A percentile compares a stretch with the other conserved stretches of the same genome.
These are phyloP conservation scores for Sminthurinus aureus DNA, from an alignment of 2,888 invertebrate species.

Conservation along the genomic window DNA sequence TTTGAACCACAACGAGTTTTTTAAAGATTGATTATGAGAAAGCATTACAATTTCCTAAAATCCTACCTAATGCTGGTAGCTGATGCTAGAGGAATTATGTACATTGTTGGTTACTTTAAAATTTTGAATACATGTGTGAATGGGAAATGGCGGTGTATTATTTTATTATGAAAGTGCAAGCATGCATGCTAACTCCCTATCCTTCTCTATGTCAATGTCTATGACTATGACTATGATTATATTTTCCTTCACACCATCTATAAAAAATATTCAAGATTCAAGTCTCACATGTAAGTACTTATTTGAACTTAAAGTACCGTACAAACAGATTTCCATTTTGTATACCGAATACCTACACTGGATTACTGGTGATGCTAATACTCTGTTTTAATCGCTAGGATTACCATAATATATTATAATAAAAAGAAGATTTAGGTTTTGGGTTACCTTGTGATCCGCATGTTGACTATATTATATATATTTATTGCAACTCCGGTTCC, in stretches of 20 bases:
- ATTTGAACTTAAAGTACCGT: no score
- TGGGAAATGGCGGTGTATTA: constrained; percentile 16
- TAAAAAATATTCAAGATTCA: neutral
- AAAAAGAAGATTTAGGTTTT: constrained; percentile 21
- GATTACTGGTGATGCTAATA: neutral
- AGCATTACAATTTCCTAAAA: constrained; percentile 9
- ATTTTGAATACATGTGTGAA: constrained; percentile 4
- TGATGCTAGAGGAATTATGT: neutral
- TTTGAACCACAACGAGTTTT: constrained; percentile 32
- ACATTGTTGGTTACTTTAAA: neutral
- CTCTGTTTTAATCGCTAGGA: neutral
- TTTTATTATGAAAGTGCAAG: constrained; percentile 35
- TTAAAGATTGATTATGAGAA: neutral
- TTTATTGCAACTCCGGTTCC: constrained; percentile 13
- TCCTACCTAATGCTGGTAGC: neutral
- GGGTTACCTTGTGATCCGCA: constrained; percentile 40
- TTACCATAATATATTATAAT: neutral
- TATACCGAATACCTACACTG: neutral
- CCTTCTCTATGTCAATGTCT: neutral
- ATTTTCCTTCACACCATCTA: neutral
- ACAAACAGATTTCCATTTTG: no score
- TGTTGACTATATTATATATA: constrained; percentile 19
- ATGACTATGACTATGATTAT: neutral
- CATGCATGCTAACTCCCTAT: constrained; percentile 29
- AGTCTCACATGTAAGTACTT: neutral